phyloP scores from a whole-genome alignment of 2,888 invertebrate species.

The Eudasyphora cyanicolor region DNA sequence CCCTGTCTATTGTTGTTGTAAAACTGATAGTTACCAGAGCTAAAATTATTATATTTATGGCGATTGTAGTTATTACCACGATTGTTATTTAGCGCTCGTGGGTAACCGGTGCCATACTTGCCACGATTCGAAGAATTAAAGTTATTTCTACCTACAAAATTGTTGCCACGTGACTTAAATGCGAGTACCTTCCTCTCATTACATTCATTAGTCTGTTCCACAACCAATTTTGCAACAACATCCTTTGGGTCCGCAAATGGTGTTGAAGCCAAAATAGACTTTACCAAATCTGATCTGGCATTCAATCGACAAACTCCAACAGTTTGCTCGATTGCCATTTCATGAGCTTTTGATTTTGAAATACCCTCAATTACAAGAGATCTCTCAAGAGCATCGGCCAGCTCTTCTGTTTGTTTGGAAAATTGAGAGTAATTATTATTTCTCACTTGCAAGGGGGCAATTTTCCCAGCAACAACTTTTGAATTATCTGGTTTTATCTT shows the following conservation, averaged over 20 bases:
- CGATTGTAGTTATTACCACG: neutral
- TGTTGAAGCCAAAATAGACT: too few relatives aligned
- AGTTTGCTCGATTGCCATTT: constrained; percentile 10
- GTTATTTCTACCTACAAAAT: constrained; percentile 29
- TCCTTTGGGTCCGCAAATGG: constrained; percentile 44
- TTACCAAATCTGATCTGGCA: constrained; percentile 33
- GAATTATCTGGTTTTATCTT: constrained; percentile 39
- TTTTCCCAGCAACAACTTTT: constrained; percentile 43
- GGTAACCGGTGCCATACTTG: neutral
- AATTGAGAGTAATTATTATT: constrained; percentile 1
- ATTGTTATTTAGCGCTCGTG: neutral
- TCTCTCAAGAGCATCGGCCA: too few relatives aligned
- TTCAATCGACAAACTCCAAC: constrained; percentile 7
- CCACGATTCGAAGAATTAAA: neutral
- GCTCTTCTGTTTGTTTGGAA: neutral
- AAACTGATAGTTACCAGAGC: constrained; percentile 25
- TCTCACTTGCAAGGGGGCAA: constrained; percentile 40
- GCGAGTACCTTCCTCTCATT: constrained; percentile 31
- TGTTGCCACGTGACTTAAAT: neutral
- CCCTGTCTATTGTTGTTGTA: neutral
- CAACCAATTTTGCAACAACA: constrained; percentile 44
- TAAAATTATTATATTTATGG: neutral
- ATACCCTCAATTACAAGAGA: too few relatives aligned
- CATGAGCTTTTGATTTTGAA: constrained; percentile 34
- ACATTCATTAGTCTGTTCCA: constrained; percentile 40